phyloP scores from a whole-genome alignment of 2,888 invertebrate species.

The Willowsia nigromaculata region DNA sequence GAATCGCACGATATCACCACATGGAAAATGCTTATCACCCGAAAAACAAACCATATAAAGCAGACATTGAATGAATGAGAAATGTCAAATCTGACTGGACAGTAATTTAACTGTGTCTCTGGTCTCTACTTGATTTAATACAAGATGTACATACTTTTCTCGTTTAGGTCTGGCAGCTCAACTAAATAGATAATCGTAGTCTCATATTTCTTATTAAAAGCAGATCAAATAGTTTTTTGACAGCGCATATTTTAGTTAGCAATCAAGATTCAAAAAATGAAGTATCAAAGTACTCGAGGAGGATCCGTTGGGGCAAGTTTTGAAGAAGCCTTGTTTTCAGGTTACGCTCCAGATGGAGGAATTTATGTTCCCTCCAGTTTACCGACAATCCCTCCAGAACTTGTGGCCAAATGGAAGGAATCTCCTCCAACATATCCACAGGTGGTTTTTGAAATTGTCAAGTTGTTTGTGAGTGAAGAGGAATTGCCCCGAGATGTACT shows the following conservation, averaged over 20 bases:
- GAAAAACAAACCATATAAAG: no score
- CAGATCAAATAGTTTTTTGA: no score
- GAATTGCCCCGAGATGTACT: conserved; percentile 80
- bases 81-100: no score
- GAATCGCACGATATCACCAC: no score
- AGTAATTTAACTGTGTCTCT: no score
- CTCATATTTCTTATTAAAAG: not conserved
- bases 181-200: not conserved
- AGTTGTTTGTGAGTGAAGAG: conserved; percentile 80
- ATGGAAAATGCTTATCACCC: no score
- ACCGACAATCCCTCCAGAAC: conserved; percentile 79
- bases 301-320: conserved; percentile 77
- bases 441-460: conserved; percentile 80
- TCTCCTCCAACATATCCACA: conserved; percentile 79
- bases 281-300: conserved; percentile 80
- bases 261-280: conserved; percentile 79
- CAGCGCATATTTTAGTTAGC: not conserved
- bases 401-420: conserved; percentile 79
- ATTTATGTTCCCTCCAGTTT: conserved; percentile 80
- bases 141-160: no score
- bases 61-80: no score
- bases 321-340: conserved; percentile 78
- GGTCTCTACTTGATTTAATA: no score
- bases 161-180: no score
- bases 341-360: conserved; percentile 81